Percentiles rank a stretch among this genome's conserved stretches.
Conservation (phyloP, 2,797 vertebrate genomes). For the Lemur catta region DNA sequence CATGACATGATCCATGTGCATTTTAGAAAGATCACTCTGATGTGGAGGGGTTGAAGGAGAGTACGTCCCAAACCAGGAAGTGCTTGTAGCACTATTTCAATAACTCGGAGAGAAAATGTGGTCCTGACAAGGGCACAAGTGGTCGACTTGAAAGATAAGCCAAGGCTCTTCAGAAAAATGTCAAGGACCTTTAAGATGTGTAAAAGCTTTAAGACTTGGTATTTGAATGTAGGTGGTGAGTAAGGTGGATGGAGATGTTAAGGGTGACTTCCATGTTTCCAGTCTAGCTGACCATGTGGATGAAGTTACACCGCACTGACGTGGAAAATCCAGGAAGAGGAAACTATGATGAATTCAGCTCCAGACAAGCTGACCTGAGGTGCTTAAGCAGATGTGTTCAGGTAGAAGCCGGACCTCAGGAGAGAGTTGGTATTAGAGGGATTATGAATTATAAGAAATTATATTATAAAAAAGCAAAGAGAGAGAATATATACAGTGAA, state of each 20-base stretch:
- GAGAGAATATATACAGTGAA: neutral
- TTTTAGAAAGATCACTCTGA: neutral
- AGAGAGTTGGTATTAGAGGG: neutral
- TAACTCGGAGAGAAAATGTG: neutral
- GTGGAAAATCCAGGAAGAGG: neutral
- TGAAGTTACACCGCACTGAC: neutral
- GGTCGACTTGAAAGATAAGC: neutral
- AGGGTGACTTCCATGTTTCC: neutral
- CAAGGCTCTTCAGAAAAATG: neutral
- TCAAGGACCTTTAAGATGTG: neutral
- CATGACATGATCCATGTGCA: neutral
- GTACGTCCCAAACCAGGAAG: neutral
- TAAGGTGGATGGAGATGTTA: neutral
- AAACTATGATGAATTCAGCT: neutral
- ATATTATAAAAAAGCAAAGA: neutral
- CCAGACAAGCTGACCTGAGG: neutral
- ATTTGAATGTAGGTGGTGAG: neutral
- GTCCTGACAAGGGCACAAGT: neutral
- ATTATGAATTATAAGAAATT: neutral
- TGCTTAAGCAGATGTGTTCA: neutral
- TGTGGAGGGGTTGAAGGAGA: neutral
- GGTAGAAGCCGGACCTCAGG: neutral
- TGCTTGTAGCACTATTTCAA: neutral
- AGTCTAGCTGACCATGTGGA: neutral
- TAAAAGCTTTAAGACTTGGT: neutral